These are phyloP conservation scores for Myripristis murdjan DNA, from an alignment of 2,797 vertebrate genomes.

Conservation along the genomic window DNA sequence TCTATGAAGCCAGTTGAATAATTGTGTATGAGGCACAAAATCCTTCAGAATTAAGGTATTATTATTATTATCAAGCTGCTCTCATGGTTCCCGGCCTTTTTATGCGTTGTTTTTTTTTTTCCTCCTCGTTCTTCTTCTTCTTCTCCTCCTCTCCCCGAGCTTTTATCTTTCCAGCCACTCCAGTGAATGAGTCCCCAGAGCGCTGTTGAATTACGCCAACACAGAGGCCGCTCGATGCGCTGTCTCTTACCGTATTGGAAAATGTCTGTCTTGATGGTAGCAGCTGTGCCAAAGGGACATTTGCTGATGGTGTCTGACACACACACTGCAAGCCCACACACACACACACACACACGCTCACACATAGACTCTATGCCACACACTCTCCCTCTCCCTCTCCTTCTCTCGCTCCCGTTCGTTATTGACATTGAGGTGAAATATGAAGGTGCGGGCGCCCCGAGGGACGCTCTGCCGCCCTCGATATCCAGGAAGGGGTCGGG, in stretches of 20 bases:
- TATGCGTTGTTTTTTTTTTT: background rate
- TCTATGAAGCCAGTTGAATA: background rate
- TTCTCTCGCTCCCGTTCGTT: constrained; percentile 7
- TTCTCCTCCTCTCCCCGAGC: too few relatives aligned
- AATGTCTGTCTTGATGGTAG: constrained; percentile 55
- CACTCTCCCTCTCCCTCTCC: constrained; percentile 13
- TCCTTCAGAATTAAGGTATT: constrained; percentile 36
- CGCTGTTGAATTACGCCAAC: constrained; percentile 49
- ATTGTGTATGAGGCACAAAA: background rate
- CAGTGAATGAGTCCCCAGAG: constrained; percentile 64
- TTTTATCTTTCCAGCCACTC: constrained; percentile 53
- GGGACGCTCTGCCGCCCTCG: background rate
- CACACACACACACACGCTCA: constrained; percentile 5
- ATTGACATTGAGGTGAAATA: constrained; percentile 35
- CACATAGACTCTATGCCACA: constrained; percentile 20
- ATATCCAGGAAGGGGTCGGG: constrained; percentile 2
- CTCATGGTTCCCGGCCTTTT: constrained; percentile 1
- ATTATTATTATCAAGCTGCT: constrained; percentile 4
- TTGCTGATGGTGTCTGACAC: constrained; percentile 23
- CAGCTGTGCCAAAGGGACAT: constrained; percentile 4
- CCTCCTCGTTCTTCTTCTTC: constrained; percentile 2
- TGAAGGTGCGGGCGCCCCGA: background rate
- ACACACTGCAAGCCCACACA: background rate
- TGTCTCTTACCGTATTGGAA: constrained; percentile 58
- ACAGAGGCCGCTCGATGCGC: constrained; percentile 48